These are phyloP conservation scores for Laspeyria flexula DNA, from an alignment of 2,888 invertebrate genomes.

Conservation along the genomic window DNA sequence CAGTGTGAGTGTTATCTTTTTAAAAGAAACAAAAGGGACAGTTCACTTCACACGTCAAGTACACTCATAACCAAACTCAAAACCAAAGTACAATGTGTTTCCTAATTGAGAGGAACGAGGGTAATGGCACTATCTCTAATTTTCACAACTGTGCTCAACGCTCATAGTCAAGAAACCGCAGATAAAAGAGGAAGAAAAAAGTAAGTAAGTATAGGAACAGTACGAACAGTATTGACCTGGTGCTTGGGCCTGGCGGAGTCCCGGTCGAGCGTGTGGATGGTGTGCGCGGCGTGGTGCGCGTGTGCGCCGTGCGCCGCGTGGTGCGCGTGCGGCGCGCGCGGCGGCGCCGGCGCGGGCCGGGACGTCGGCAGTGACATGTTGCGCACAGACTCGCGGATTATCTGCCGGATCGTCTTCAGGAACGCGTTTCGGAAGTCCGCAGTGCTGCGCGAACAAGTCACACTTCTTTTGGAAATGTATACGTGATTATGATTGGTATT, in stretches of 20 bases:
- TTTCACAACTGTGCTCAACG: too few relatives aligned
- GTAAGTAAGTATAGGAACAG: too few relatives aligned
- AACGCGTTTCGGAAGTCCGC: slow-evolving; percentile 98
- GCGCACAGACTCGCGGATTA: slow-evolving; percentile 98
- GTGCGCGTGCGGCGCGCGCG: slow-evolving; percentile 60
- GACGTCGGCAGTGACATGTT: slow-evolving; percentile 97
- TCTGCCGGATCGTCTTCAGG: slow-evolving; percentile 98
- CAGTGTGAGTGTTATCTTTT: too few relatives aligned
- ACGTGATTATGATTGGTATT: not conserved
- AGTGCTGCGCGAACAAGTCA: slow-evolving; percentile 87
- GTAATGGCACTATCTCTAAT: too few relatives aligned
- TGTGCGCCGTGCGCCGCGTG: slow-evolving; percentile 56
- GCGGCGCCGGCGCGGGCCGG: slow-evolving; percentile 87
- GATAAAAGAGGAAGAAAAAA: too few relatives aligned
- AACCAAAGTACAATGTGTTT: too few relatives aligned
- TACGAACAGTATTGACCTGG: too few relatives aligned
- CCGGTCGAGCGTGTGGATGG: slow-evolving; percentile 73
- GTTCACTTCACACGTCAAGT: too few relatives aligned
- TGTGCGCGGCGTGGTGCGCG: slow-evolving; percentile 65
- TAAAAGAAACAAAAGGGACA: too few relatives aligned
- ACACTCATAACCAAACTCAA: too few relatives aligned
- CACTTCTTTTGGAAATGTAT: not conserved
- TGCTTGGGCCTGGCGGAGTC: slow-evolving; percentile 83
- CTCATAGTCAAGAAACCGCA: too few relatives aligned
- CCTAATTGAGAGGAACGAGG: too few relatives aligned